These are phyloP conservation scores for Nestor notabilis DNA, from an alignment of 2,113 vertebrate species.

Conservation along the genomic window DNA sequence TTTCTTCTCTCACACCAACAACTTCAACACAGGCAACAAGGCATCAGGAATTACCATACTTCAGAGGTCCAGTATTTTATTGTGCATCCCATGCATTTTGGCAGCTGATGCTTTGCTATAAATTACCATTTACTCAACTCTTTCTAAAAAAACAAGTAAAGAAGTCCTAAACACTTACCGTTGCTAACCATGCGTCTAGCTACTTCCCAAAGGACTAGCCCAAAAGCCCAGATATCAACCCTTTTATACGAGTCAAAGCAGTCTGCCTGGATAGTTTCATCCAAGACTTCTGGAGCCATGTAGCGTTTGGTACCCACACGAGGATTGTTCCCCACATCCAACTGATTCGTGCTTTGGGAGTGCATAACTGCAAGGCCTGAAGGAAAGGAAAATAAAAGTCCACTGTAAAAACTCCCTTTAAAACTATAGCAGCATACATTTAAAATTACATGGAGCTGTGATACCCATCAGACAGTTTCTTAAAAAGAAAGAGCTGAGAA, in stretches of 20 bases:
- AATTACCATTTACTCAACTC: rapidly evolving
- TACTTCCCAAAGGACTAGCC: constrained; percentile 97
- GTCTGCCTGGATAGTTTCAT: constrained; percentile 95
- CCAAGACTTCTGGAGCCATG: constrained; percentile 96
- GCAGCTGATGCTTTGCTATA: rapidly evolving
- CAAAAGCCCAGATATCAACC: constrained; percentile 97
- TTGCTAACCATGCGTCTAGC: constrained; percentile 96
- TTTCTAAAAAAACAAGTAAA: rapidly evolving
- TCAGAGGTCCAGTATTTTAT: rapidly evolving
- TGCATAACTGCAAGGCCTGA: constrained; percentile 97
- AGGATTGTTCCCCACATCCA: constrained; percentile 97
- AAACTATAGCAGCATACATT: rapidly evolving
- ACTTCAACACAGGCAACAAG: background rate
- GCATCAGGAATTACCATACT: rapidly evolving
- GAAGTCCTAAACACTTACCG: constrained; percentile 74
- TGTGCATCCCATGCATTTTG: rapidly evolving
- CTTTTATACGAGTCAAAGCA: constrained; percentile 97
- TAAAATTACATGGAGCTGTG: rapidly evolving
- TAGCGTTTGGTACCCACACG: constrained; percentile 98
- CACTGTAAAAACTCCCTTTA: background rate
- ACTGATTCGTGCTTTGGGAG: constrained; percentile 95
- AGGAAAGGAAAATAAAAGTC: background rate
- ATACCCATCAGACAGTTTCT: background rate
- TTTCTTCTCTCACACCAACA: background rate
- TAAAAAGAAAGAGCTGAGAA: background rate